Evolutionary conservation across 2,797 vertebrate species (phyloP).

Genomic region (Eutrigla gurnardus): DNA sequence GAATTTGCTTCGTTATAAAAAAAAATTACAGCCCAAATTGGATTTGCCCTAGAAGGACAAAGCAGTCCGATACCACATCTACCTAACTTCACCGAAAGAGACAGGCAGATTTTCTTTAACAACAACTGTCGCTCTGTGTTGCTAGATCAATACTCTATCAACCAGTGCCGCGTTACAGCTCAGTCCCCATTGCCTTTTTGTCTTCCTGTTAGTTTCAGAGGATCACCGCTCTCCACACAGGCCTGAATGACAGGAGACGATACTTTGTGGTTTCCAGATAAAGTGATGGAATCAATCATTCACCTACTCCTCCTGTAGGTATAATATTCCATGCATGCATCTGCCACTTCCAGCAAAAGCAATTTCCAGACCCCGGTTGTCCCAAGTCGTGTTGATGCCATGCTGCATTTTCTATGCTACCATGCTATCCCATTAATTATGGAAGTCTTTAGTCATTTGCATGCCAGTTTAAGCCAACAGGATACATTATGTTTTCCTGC

Average conservation of each 20-base stretch:
- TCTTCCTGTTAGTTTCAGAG: constrained; percentile 32
- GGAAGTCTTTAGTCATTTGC: constrained; percentile 62
- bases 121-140: constrained; percentile 29
- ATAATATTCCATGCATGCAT: constrained; percentile 8
- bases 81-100: constrained; percentile 12
- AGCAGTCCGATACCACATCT: neutral
- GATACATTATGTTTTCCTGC: constrained; percentile 74
- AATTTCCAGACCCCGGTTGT: constrained; percentile 48
- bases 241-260: constrained; percentile 31
- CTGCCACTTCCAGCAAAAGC: constrained; percentile 17
- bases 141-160: constrained; percentile 68
- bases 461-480: constrained; percentile 60
- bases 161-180: constrained; percentile 35
- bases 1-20: neutral
- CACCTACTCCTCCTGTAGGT: neutral
- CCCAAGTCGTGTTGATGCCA: constrained; percentile 28
- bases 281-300: constrained; percentile 11
- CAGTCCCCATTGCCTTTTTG: constrained; percentile 33
- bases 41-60: neutral
- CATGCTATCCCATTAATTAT: constrained; percentile 62
- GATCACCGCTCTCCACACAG: constrained; percentile 23
- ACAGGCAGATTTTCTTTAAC: constrained; percentile 34
- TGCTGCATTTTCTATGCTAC: constrained; percentile 48
- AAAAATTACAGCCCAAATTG: neutral
- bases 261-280: constrained; percentile 9